phyloP scores from a whole-genome alignment of 1,140 invertebrate genomes.

The Drosophila novamexicana region DNA sequence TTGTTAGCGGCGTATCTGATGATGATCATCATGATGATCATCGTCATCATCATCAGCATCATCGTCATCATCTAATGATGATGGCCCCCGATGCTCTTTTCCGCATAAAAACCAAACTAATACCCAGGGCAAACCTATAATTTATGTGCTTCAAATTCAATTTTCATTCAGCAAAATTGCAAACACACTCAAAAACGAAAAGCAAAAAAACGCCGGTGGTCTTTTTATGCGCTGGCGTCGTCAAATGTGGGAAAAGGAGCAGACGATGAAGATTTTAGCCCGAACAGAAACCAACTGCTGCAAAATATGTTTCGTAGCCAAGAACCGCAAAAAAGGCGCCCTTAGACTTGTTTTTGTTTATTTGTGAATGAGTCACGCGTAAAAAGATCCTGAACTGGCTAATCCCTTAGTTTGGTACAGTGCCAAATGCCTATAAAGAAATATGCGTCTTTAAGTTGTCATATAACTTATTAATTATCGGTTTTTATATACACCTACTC shows the following conservation, averaged over 20 bases:
- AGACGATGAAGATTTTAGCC: slow-evolving; percentile 32
- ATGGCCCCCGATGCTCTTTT: slow-evolving; percentile 54
- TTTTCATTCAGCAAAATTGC: slow-evolving; percentile 78
- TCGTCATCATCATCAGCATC: slow-evolving; percentile 14
- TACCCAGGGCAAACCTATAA: slow-evolving; percentile 71
- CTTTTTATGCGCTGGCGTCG: slow-evolving; percentile 31
- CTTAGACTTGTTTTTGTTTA: slow-evolving; percentile 42
- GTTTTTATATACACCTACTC: no score
- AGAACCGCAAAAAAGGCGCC: slow-evolving; percentile 33
- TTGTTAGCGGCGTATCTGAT: slow-evolving; percentile 38
- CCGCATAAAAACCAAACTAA: slow-evolving; percentile 70
- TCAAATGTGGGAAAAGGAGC: slow-evolving; percentile 44
- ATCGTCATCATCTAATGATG: slow-evolving; percentile 52
- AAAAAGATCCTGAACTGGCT: slow-evolving; percentile 43
- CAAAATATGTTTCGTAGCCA: slow-evolving; percentile 34
- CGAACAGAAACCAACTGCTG: slow-evolving; percentile 21
- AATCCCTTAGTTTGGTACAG: slow-evolving; percentile 46
- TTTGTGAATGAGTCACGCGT: slow-evolving; percentile 63
- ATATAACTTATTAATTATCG: neutral
- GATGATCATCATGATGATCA: slow-evolving; percentile 6
- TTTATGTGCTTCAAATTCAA: slow-evolving; percentile 79
- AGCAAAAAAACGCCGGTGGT: slow-evolving; percentile 58
- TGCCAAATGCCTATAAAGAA: neutral
- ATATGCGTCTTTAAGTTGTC: neutral
- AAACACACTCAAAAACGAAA: slow-evolving; percentile 49